Evolutionary conservation across 2,888 invertebrate genomes (phyloP), one percentile per base, ranked within the genome.

Genomic region (Acrocyrtus sp.): DNA sequence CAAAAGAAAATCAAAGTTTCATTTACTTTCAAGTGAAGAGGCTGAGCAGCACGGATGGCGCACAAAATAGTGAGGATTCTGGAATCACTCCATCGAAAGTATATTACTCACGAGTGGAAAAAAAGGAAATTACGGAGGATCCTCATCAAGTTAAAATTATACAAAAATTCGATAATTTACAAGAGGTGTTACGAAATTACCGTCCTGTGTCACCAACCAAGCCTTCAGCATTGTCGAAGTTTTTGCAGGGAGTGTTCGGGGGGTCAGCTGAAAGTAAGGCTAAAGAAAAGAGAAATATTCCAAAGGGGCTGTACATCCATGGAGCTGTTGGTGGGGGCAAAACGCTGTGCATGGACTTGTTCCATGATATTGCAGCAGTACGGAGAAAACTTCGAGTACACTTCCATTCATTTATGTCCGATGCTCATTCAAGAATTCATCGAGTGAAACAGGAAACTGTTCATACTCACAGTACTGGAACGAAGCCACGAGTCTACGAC

Each of bases 311-410:
- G 12, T 96, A 97, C 83, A 89, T 96, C 72, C 90, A 92, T 85
- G 96, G 96, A 1, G 62, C 57, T 8, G 95, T 95, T 76, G 95
- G 96, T 51, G 94, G 95, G 81, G 99, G 99, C 50, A 99, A 99
- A 88, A 99, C 99, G 5, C 98, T 98, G 92, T 86, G 99, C 69
- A 99, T 99, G 99, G 98, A 99, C 86, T 86, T 99, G 82, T 98
- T 99, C 86, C 95, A 92, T 86, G 90, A 95, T 89, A 90, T 83
- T 90, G 91, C 83, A 78, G 82, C n/a, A 81, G 86, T 26, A 85
- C 87, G 81, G 34, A 82, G 82, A 54, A 88, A 88, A 80, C 82
- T 83, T 74, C 88, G 98, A 77, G 94, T 98, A 1, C 99, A 99
- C 85, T 99, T 99, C 83, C 94, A 98, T 84, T 91, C 94, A 45